Evolutionary conservation across 2,797 vertebrate species (phyloP).

Genomic region (Myotis myotis): DNA sequence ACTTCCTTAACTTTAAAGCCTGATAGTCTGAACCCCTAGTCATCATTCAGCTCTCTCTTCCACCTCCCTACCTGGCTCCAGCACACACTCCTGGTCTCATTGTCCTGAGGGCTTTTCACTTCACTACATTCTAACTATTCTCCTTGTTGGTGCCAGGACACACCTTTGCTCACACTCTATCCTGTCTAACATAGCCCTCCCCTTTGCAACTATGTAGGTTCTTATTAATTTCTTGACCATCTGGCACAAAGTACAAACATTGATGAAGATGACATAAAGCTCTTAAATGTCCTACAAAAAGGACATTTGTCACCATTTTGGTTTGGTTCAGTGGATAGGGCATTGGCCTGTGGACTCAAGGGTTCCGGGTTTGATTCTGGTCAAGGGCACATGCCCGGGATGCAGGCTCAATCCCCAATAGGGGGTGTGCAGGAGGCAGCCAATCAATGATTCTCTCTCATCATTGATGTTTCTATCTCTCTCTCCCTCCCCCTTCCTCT

Average conservation of each 20-base stretch:
- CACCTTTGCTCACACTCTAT: neutral
- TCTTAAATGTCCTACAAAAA: neutral
- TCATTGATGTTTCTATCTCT: no score
- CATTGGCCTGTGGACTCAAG: no score
- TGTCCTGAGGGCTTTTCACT: fast-evolving
- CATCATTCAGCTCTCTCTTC: neutral
- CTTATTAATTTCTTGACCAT: neutral
- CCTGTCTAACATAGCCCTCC: neutral
- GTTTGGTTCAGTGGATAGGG: no score
- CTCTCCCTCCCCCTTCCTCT: no score
- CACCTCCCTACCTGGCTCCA: neutral
- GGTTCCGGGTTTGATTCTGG: no score
- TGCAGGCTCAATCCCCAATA: no score
- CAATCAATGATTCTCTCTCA: no score
- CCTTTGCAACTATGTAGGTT: neutral
- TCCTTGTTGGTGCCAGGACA: neutral
- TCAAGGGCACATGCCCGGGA: no score
- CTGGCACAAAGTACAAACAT: neutral
- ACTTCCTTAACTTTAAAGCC: neutral
- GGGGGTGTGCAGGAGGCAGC: no score
- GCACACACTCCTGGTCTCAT: neutral
- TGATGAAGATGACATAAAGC: neutral
- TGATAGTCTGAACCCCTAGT: neutral
- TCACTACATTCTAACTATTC: neutral
- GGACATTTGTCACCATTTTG: neutral